Base-by-base conservation (phyloP, 2,797 vertebrate genomes). In the Danionella dracula region DNA sequence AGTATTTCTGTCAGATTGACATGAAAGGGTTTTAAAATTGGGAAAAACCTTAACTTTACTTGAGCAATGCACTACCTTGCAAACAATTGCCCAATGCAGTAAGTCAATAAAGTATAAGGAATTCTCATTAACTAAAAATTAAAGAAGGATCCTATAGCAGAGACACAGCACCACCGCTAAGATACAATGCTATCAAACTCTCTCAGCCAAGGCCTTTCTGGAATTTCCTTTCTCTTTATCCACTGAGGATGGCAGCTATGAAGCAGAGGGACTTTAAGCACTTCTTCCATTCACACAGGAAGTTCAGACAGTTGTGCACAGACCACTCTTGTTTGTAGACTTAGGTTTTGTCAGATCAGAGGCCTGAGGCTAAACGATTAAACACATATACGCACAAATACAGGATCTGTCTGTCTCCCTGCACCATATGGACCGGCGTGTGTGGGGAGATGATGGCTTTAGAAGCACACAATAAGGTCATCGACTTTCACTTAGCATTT, bases 301-400 rank as follows among this genome's bases (percentile, higher is more conserved):
- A 76, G 64, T 75, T 72, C 4, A 68, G 50, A 48, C 50, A 19
- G 68, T 21, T 73, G 42, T 37, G 63, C 76, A 78, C 68, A 81
- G 67, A 64, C 13, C 8, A 4, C 61, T 70, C 71, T 75, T 79
- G 76, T 78, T 60, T 31, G 1, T 45, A 45, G 56, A 42, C 35
- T 68, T 57, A 34, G 51, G 61, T 40, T 31, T n/a, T 37, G 17
- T 23, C 41, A 75, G 72, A 71, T 66, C 68, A 50, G 64, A 53
- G 37, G 68, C 58, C 68, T 56, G 68, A 56, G 67, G 58, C 38
- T 53, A 40, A 13, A 59, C 55, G 62, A 76, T 75, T 72, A 72
- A 72, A 71, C 57, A 55, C 59, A 54, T 55, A 4, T 15, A 44
- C 29, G 35, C 56, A 76, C 60, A 76, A 73, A 71, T 44, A 32